Evolutionary conservation across 2,113 vertebrate genomes (phyloP).

Genomic region (Poecilia latipinna): DNA sequence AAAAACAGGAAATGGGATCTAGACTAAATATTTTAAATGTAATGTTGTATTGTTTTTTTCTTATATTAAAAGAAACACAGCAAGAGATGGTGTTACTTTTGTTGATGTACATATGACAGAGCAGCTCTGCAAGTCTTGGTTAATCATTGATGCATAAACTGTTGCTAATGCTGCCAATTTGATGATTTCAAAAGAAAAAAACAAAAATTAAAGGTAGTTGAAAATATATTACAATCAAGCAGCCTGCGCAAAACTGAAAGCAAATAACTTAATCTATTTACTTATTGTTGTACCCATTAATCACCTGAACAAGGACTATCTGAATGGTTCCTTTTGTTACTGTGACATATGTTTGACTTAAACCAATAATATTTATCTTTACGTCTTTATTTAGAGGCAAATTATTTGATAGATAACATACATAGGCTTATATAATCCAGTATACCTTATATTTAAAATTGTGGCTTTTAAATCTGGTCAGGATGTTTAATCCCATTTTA

Average conservation of each 20-base stretch:
- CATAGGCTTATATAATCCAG: neutral
- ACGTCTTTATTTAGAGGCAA: neutral
- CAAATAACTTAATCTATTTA: neutral
- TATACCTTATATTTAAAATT: neutral
- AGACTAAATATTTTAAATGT: neutral
- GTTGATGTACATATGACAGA: neutral
- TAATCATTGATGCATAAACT: neutral
- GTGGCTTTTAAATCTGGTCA: conserved; percentile 3
- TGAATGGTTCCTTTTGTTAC: neutral
- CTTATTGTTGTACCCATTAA: neutral
- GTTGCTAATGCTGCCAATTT: neutral
- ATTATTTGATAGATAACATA: no score
- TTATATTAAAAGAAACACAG: neutral
- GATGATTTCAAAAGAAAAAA: neutral
- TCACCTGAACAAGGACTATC: neutral
- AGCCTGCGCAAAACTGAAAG: neutral
- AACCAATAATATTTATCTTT: neutral
- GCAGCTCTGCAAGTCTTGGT: neutral
- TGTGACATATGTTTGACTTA: neutral
- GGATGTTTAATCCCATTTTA: conserved; percentile 1
- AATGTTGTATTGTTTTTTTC: neutral
- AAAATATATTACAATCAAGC: no score
- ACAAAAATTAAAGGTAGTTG: neutral
- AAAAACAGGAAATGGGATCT: neutral
- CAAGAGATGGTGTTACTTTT: neutral